Conservation (phyloP, 2,888 invertebrate genomes). For the Callosobruchus maculatus region DNA sequence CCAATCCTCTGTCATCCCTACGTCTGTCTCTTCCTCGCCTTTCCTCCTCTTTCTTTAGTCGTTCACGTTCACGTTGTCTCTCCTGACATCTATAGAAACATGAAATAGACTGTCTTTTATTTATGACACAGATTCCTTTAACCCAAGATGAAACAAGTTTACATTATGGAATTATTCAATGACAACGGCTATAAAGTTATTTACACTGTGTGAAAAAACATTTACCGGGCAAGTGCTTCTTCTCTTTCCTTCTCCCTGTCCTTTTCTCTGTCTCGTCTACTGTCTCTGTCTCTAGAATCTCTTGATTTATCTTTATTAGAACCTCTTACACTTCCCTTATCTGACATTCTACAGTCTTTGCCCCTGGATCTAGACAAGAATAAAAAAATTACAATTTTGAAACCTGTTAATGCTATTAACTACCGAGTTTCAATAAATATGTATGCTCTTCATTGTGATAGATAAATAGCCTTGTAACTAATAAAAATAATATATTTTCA, state of each 20-base stretch:
- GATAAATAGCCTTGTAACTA: too few relatives aligned
- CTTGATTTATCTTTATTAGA: constrained; percentile 37
- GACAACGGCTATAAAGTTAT: too few relatives aligned
- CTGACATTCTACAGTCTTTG: constrained; percentile 28
- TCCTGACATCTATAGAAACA: constrained; percentile 55
- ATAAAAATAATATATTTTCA: too few relatives aligned
- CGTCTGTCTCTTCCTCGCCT: constrained; percentile 52
- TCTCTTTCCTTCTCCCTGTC: constrained; percentile 60
- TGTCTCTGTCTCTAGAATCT: constrained; percentile 61
- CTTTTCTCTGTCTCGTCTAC: constrained; percentile 56
- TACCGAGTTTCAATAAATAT: too few relatives aligned
- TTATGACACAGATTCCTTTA: too few relatives aligned
- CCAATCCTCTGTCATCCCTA: constrained; percentile 57
- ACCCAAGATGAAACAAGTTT: too few relatives aligned
- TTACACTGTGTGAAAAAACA: too few relatives aligned
- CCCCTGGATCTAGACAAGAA: constrained; percentile 36
- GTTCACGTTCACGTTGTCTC: constrained; percentile 54
- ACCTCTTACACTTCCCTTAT: constrained; percentile 23
- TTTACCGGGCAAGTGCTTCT: constrained; percentile 55
- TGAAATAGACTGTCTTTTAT: too few relatives aligned
- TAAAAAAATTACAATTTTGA: background rate
- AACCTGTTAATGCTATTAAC: too few relatives aligned
- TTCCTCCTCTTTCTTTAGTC: constrained; percentile 56
- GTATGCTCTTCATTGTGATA: too few relatives aligned
- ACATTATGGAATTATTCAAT: too few relatives aligned